A percentile compares a stretch with the other conserved stretches of the same genome.
Conservation (phyloP, 2,888 invertebrate species). For the Rhodophaea formosa region DNA sequence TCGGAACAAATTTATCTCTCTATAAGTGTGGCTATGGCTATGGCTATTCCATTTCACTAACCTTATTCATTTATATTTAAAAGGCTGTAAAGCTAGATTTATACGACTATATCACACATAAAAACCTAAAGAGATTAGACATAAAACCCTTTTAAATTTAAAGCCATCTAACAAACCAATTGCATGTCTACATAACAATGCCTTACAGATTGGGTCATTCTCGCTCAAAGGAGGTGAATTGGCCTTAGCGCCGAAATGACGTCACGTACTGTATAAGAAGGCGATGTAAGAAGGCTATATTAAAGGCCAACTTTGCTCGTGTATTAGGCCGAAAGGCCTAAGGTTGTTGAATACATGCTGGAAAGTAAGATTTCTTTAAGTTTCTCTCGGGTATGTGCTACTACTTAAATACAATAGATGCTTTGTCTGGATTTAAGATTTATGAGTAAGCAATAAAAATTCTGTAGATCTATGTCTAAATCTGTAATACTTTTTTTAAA, state of each 20-base stretch:
- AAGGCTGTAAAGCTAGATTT: not conserved
- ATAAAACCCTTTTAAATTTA: not conserved
- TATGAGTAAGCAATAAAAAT: too few relatives aligned
- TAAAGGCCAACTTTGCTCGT: slow-evolving; percentile 33
- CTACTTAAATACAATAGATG: not conserved
- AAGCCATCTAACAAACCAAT: slow-evolving; percentile 2
- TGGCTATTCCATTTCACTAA: too few relatives aligned
- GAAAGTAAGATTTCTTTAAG: slow-evolving; percentile 39
- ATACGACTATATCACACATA: not conserved
- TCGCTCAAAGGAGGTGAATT: slow-evolving; percentile 22
- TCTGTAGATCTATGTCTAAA: not conserved
- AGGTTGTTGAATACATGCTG: slow-evolving; percentile 38
- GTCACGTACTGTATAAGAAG: slow-evolving; percentile 27
- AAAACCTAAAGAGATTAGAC: not conserved
- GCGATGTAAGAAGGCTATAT: slow-evolving; percentile 24
- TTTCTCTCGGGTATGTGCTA: slow-evolving; percentile 18
- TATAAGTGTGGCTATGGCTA: too few relatives aligned
- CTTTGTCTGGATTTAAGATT: not conserved
- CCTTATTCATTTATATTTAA: not conserved
- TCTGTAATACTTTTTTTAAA: too few relatives aligned
- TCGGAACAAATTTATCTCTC: too few relatives aligned
- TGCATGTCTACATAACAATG: slow-evolving; percentile 20
- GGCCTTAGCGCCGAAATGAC: slow-evolving; percentile 17
- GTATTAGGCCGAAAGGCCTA: slow-evolving; percentile 42
- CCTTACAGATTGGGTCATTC: slow-evolving; percentile 26